Evolutionary conservation across 2,113 vertebrate species (phyloP).

Genomic region (Porphyrio hochstetteri): DNA sequence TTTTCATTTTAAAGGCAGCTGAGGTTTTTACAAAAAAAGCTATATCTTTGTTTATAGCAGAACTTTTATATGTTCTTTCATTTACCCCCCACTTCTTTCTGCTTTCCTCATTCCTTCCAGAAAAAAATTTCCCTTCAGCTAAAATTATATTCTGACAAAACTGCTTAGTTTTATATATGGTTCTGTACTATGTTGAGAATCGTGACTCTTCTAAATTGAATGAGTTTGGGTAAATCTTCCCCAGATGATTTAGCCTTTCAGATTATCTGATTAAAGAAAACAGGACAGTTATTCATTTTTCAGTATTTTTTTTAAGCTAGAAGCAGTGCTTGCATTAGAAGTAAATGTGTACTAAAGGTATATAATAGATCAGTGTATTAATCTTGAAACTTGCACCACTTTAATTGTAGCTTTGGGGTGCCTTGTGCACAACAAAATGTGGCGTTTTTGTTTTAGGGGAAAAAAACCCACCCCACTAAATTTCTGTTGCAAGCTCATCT

Average conservation of each 20-base stretch:
- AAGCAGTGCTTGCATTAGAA: constrained; percentile 13
- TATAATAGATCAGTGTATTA: not conserved
- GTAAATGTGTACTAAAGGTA: not conserved
- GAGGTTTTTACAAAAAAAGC: constrained; percentile 71
- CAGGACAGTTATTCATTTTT: not conserved
- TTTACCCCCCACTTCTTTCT: not conserved
- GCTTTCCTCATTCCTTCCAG: constrained; percentile 31
- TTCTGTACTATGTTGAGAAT: constrained; percentile 42
- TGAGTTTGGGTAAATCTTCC: constrained; percentile 1
- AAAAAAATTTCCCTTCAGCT: constrained; percentile 6
- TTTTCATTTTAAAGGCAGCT: constrained; percentile 76
- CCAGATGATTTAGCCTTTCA: not conserved
- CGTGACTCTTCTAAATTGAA: not conserved
- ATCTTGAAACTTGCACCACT: not conserved
- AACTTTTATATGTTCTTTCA: constrained; percentile 62
- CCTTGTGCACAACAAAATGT: not conserved
- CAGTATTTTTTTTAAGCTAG: constrained; percentile 13
- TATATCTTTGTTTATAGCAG: constrained; percentile 66
- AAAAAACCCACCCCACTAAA: not conserved
- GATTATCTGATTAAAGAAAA: not conserved
- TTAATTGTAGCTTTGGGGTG: not conserved
- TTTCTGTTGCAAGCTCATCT: not conserved
- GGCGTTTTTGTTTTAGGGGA: not conserved
- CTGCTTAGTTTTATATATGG: not conserved
- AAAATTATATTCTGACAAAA: constrained; percentile 17